A percentile compares a stretch with the other conserved stretches of the same genome.
Conservation (phyloP, 2,888 invertebrate genomes). For the Orthosia cruda region DNA sequence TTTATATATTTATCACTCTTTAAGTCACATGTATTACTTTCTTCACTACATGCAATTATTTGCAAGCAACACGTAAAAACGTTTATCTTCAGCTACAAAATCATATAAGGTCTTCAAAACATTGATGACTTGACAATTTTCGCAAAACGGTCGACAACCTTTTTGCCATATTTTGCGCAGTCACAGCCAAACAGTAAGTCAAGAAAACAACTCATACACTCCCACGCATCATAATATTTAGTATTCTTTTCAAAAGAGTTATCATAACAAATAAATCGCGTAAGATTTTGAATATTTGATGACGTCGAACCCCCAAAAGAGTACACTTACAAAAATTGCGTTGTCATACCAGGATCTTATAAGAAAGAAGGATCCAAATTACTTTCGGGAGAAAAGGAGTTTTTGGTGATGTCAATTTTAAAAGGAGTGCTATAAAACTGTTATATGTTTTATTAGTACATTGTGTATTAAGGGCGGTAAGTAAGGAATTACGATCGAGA, state of each 20-base stretch:
- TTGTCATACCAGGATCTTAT: not conserved
- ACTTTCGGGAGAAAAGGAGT: not conserved
- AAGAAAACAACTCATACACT: not conserved
- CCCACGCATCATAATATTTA: slow-evolving; percentile 14
- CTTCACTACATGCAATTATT: not conserved
- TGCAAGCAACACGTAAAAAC: not conserved
- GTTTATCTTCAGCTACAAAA: not conserved
- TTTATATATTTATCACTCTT: too few species aligned
- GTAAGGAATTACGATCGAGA: too few species aligned
- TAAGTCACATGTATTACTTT: too few species aligned
- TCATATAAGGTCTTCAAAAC: not conserved
- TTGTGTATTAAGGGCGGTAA: too few species aligned
- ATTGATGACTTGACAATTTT: slow-evolving; percentile 8
- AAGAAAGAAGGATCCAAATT: not conserved
- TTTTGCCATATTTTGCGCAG: not conserved
- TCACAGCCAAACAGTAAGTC: slow-evolving; percentile 29
- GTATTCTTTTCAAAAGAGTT: not conserved
- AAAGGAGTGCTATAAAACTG: too few species aligned
- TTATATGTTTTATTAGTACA: too few species aligned
- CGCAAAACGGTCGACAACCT: not conserved
- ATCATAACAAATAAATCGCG: slow-evolving; percentile 8
- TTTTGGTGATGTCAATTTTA: not conserved
- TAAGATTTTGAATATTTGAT: not conserved
- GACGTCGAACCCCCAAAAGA: not conserved
- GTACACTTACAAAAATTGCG: not conserved